Evolutionary conservation across 2,797 vertebrate species (phyloP), one percentile per base, ranked within the genome.

Genomic region (Heterohyrax brucei): DNA sequence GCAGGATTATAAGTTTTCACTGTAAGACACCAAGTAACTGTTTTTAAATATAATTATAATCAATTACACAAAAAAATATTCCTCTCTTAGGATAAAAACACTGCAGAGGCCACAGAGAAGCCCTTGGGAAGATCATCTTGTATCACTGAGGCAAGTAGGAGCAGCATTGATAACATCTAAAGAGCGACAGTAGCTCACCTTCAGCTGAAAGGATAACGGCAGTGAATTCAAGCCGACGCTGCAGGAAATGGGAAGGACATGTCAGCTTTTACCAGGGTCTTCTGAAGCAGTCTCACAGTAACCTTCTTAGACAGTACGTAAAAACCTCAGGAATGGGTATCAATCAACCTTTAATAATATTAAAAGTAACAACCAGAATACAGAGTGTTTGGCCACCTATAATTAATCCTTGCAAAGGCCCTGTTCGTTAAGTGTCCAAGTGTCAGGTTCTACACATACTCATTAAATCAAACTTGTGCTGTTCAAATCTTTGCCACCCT

Each of bases 31-130:
- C 66, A 93, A 96, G 92, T 86, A 64, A n/a, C 64, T 82, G 56
- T 61, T 92, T 81, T 94, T 64, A 79, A 61, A 90, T 80, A 79
- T 86, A 95, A 95, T 91, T 93, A 92, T 87, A 93, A 95, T 78
- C 68, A 73, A 91, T 92, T 91, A 86, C 18, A 39, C 10, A 94
- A 86, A 96, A 95, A 70, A 22, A 75, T 28, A 86, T 13, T 48
- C 30, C n/a, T 93, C 91, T 28, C 64, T 89, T 87, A 87, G 70
- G 64, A 93, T 68, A 73, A 79, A 93, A 91, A 56, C 62, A 77
- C 22, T 88, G 44, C 46, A 89, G 39, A 85, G 75, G 22, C 26
- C 44, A 48, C 13, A 28, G 21, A 76, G 44, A 89, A 86, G 28
- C 39, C n/a, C 66, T 77, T 22, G 19, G 92, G 64, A 92, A 93